Percentiles rank a stretch among this genome's conserved stretches.
Conservation (phyloP, 2,113 vertebrate genomes). For the Phasianus colchicus region DNA sequence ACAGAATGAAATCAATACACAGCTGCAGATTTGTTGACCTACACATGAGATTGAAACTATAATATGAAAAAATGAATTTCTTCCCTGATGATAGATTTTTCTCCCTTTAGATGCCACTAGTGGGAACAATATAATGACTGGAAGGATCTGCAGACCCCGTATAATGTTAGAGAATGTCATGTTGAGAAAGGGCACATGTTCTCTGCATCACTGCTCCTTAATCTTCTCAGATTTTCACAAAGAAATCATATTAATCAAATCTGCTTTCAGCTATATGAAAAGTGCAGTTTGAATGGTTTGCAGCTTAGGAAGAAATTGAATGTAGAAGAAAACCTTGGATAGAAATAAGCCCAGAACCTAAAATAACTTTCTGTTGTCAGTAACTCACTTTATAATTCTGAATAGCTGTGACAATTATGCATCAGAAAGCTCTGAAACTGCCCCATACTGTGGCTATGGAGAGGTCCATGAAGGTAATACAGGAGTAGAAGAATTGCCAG, state of each 20-base stretch:
- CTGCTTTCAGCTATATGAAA: slow-evolving; percentile 79
- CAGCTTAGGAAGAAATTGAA: slow-evolving; percentile 78
- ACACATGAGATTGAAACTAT: slow-evolving; percentile 63
- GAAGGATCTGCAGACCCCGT: slow-evolving; percentile 60
- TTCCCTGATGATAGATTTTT: slow-evolving; percentile 64
- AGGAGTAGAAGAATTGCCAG: slow-evolving; percentile 16
- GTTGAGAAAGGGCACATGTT: slow-evolving; percentile 75
- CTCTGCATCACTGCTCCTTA: slow-evolving; percentile 75
- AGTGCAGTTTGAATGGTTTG: slow-evolving; percentile 77
- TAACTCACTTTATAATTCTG: slow-evolving; percentile 57
- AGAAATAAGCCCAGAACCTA: slow-evolving; percentile 78
- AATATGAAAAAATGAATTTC: slow-evolving; percentile 63
- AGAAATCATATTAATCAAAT: slow-evolving; percentile 84
- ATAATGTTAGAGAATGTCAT: slow-evolving; percentile 65
- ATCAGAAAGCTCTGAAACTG: slow-evolving; percentile 47
- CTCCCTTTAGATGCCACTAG: slow-evolving; percentile 59
- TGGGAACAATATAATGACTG: slow-evolving; percentile 69
- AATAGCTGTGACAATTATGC: slow-evolving; percentile 46
- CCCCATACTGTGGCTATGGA: slow-evolving; percentile 44
- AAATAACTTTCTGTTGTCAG: slow-evolving; percentile 69
- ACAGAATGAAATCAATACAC: slow-evolving; percentile 70
- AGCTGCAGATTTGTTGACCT: slow-evolving; percentile 77
- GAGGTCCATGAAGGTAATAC: neutral
- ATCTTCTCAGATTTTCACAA: slow-evolving; percentile 83
- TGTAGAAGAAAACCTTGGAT: slow-evolving; percentile 75